Evolutionary conservation across 2,888 invertebrate genomes (phyloP).

Genomic region (Acleris literana): DNA sequence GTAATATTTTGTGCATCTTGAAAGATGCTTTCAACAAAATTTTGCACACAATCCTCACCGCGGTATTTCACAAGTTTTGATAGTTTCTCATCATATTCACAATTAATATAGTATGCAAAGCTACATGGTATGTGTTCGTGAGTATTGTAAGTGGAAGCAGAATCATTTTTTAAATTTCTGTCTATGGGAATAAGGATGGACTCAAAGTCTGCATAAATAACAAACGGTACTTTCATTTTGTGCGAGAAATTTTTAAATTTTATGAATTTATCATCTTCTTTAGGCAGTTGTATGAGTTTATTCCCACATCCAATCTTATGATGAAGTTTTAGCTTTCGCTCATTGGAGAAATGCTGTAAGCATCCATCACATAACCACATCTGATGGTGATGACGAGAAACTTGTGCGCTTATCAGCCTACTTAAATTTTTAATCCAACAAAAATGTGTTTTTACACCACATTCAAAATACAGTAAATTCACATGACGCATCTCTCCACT

Average conservation of each 20-base stretch:
- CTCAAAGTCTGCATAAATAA: constrained; percentile 44
- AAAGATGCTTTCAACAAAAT: constrained; percentile 40
- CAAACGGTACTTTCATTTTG: constrained; percentile 40
- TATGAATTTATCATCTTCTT: constrained; percentile 35
- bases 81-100: constrained; percentile 44
- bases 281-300: constrained; percentile 9
- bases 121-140: constrained; percentile 45
- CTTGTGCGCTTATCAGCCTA: not conserved
- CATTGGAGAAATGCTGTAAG: constrained; percentile 14
- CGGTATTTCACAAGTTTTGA: constrained; percentile 44
- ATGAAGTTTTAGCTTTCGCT: constrained; percentile 13
- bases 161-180: constrained; percentile 36
- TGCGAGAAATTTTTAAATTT: constrained; percentile 38
- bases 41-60: constrained; percentile 43
- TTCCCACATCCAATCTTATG: constrained; percentile 3
- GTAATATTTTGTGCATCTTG: no score
- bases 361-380: constrained; percentile 7
- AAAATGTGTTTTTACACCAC: not conserved
- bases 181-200: constrained; percentile 43
- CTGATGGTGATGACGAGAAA: not conserved
- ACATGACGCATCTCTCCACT: constrained; percentile 37
- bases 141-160: constrained; percentile 42
- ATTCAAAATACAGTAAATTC: constrained; percentile 41
- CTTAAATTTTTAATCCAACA: constrained; percentile 31
- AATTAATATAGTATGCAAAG: constrained; percentile 49